A percentile compares a stretch with the other conserved stretches of the same genome.
Evolutionary conservation across 2,113 vertebrate genomes (phyloP).

Genomic region (Cranoglanis bouderius): DNA sequence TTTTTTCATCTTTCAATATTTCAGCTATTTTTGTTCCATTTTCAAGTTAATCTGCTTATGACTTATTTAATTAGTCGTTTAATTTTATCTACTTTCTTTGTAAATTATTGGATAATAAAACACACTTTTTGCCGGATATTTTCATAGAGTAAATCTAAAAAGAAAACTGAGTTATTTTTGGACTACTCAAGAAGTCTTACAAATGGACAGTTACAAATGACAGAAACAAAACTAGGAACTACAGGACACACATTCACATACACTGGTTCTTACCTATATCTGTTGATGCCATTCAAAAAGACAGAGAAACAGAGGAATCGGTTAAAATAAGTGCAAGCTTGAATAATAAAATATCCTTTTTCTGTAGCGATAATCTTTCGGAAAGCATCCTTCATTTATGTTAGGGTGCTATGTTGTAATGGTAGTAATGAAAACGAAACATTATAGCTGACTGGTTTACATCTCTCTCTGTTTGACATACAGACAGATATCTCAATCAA

Average conservation of each 20-base stretch:
- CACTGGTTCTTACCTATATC: slow-evolving; percentile 73
- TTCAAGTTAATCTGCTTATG: not conserved
- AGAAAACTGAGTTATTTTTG: not conserved
- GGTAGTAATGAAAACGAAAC: not conserved
- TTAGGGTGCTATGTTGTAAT: not conserved
- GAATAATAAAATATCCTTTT: not conserved
- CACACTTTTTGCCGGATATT: not conserved
- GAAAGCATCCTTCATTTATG: not conserved
- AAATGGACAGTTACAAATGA: slow-evolving; percentile 26
- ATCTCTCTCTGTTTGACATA: not conserved
- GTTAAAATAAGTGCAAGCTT: not conserved
- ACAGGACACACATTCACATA: slow-evolving; percentile 44
- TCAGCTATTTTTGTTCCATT: not conserved
- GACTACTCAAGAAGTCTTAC: not conserved
- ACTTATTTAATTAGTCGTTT: not conserved
- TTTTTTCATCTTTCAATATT: not conserved
- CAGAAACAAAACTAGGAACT: slow-evolving; percentile 49
- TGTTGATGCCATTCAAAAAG: slow-evolving; percentile 56
- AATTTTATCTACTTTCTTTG: not conserved
- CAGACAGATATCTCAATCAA: not conserved
- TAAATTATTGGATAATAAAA: not conserved
- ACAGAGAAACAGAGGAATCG: slow-evolving; percentile 50
- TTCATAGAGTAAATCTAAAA: not conserved
- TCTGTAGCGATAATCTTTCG: not conserved
- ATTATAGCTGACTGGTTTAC: not conserved